These are phyloP conservation scores for Passer domesticus DNA, from an alignment of 2,113 vertebrate genomes.

Conservation along the genomic window DNA sequence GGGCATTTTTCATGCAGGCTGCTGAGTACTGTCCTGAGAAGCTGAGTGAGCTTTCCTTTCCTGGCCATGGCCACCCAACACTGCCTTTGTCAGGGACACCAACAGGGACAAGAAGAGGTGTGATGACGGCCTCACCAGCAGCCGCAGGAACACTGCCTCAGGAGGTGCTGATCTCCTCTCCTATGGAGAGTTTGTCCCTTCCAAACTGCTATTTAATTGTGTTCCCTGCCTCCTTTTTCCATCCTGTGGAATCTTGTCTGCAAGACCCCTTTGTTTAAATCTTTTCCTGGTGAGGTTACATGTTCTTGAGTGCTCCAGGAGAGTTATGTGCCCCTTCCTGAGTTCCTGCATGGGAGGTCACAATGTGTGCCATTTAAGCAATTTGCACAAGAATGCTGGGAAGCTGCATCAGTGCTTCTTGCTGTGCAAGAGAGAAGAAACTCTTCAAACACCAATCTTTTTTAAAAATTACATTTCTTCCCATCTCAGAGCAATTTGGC, in stretches of 20 bases:
- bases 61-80: not conserved
- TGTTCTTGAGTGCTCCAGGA: not conserved
- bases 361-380: not conserved
- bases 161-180: not conserved
- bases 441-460: not conserved
- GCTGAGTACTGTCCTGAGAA: accelerated
- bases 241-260: not conserved
- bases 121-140: not conserved
- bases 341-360: not conserved
- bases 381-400: not conserved
- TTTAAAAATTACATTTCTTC: not conserved
- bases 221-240: not conserved
- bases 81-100: not conserved
- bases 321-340: not conserved
- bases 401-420: not conserved
- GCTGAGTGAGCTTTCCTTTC: accelerated
- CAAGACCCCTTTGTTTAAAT: not conserved
- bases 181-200: not conserved
- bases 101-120: not conserved
- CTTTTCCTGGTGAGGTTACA: not conserved
- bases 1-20: not conserved
- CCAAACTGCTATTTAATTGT: not conserved
- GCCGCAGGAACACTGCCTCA: accelerated
- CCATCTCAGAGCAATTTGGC: not conserved
- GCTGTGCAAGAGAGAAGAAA: not conserved